Base-by-base conservation (phyloP, 2,888 invertebrate genomes). In the Lacanobia oleracea region DNA sequence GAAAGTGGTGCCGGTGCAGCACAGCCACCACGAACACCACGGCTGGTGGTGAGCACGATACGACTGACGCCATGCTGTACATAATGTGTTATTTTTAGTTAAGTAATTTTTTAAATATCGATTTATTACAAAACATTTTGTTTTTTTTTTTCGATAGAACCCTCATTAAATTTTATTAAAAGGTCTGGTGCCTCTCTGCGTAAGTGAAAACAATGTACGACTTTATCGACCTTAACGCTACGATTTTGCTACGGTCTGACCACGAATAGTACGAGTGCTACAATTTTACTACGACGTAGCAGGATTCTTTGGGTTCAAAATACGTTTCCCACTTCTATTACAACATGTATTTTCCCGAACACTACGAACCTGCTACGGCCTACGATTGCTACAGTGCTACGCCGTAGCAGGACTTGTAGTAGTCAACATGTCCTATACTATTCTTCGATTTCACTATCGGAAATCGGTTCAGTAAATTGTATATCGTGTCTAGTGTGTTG, bases 1-100 rank as follows among this genome's bases (percentile, higher is more conserved):
- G 85, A 86, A 88, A 79, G 88, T 92, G 61, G 90, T 93, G 67
- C 87, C 93, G 57, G 86, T 89, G 53, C 23, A 64, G 23, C 40
- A 53, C 18, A 53, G 16, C 4, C 43, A 60, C 40, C 63, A 63
- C 33, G 63, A 21, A 14, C 37, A 59, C 50, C 63, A 63, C 10
- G 63, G 53, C 23, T 64, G 64, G 64, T 64, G 53, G 64, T 64
- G 53, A 64, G 18, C 37, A 16, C 21, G 43, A 16, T 12, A 64
- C 6, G 1, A 40, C 12, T 40, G 12, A 51, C 6, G 9, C 21
- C 10, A 53, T 53, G 23, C 21, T 51, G 40, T 53, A 23, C 23
- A 40, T n/a, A 16, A 14, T 45, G 60, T 27, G 18, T 45, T 23
- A 16, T 61, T 45, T 61, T 10, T 43, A 21, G 16, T 43, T 27